Evolutionary conservation across 2,888 invertebrate genomes (phyloP).

Genomic region (Meiosimyza decipiens): DNA sequence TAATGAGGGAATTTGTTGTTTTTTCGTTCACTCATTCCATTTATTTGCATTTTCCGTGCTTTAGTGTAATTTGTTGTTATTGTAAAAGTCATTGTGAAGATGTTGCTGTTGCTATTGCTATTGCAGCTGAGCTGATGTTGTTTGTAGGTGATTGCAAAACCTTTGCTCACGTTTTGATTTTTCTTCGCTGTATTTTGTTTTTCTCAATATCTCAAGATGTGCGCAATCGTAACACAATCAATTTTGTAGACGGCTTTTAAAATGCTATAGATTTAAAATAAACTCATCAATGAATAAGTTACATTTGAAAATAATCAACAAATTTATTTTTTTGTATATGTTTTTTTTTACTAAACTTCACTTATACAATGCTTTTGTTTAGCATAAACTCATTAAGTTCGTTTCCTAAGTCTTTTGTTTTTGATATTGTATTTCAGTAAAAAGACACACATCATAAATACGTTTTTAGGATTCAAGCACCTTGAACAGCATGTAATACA

Average conservation of each 20-base stretch:
- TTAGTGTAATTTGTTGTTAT: not conserved
- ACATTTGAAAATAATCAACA: too few relatives aligned
- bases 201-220: not conserved
- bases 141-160: slow-evolving; percentile 3
- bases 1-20: not conserved
- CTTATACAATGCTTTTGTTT: too few relatives aligned
- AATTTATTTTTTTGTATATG: too few relatives aligned
- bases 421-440: not conserved
- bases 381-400: slow-evolving; percentile 17
- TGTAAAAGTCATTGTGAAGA: slow-evolving; percentile 48
- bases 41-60: slow-evolving; percentile 4
- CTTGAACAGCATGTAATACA: too few relatives aligned
- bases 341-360: too few relatives aligned
- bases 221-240: not conserved
- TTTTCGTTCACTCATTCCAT: not conserved
- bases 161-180: not conserved
- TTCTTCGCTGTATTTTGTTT: not conserved
- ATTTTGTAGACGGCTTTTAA: too few relatives aligned
- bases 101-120: slow-evolving; percentile 36
- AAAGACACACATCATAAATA: too few relatives aligned
- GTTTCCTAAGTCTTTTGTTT: slow-evolving; percentile 31
- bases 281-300: too few relatives aligned
- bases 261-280: too few relatives aligned
- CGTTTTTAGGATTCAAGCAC: too few relatives aligned
- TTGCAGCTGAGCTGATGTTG: slow-evolving; percentile 16